Evolutionary conservation across 2,888 invertebrate species (phyloP).

Genomic region (Cryptus armator): DNA sequence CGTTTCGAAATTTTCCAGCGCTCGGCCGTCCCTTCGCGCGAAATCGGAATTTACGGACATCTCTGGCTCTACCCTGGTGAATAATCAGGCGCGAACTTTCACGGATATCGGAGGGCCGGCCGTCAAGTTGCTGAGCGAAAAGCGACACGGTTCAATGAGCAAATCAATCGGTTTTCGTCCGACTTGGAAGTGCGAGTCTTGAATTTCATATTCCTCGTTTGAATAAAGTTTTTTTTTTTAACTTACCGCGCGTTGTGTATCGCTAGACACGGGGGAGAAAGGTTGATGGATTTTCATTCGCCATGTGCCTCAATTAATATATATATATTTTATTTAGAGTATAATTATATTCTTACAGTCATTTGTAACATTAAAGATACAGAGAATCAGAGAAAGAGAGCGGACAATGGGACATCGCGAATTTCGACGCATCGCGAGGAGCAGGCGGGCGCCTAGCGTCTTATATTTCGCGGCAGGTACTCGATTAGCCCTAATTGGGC

Average conservation of each 20-base stretch:
- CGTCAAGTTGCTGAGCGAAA: constrained; percentile 72
- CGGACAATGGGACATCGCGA: constrained; percentile 33
- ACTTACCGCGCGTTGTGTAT: constrained; percentile 10
- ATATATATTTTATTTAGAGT: constrained; percentile 57
- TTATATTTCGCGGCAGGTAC: constrained; percentile 17
- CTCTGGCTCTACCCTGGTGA: too few species aligned
- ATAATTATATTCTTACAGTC: constrained; percentile 44
- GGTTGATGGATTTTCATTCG: constrained; percentile 7
- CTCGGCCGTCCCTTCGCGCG: constrained; percentile 48
- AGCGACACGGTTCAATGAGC: constrained; percentile 29
- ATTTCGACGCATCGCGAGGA: constrained; percentile 20
- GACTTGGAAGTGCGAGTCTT: constrained; percentile 71
- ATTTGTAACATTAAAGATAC: constrained; percentile 23
- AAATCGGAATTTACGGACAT: constrained; percentile 47
- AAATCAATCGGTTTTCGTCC: constrained; percentile 75
- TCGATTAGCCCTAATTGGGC: background rate
- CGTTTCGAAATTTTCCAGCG: constrained; percentile 64
- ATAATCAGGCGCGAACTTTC: too few species aligned
- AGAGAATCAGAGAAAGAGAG: constrained; percentile 22
- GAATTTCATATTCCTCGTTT: constrained; percentile 13
- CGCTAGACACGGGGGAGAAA: background rate
- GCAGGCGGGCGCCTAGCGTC: background rate
- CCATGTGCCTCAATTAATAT: constrained; percentile 24
- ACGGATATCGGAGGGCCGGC: constrained; percentile 55
- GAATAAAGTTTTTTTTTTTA: constrained; percentile 7